A percentile compares a stretch with the other conserved stretches of the same genome.
These are phyloP conservation scores for Heterohyrax brucei DNA, from an alignment of 2,797 vertebrate genomes.

Conservation along the genomic window DNA sequence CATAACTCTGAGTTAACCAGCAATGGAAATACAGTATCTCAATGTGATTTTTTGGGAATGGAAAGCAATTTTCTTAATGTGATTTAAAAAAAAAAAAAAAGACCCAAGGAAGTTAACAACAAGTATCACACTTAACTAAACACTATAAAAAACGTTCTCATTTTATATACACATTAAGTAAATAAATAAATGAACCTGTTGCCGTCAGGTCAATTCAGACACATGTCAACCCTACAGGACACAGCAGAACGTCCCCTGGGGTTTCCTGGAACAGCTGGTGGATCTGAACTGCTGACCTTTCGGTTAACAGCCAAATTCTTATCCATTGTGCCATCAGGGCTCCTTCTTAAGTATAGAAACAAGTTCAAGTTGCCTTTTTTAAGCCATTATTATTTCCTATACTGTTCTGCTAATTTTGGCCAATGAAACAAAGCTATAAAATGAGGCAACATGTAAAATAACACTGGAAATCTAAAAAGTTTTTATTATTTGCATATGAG, in stretches of 20 bases:
- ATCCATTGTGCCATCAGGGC: no score
- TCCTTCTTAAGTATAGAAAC: neutral
- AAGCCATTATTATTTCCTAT: neutral
- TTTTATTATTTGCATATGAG: constrained; percentile 6
- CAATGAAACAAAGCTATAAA: constrained; percentile 56
- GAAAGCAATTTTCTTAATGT: neutral
- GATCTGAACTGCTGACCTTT: no score
- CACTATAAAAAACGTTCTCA: neutral
- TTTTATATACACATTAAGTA: neutral
- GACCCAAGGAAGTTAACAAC: neutral
- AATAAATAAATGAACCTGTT: no score
- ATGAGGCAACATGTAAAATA: neutral
- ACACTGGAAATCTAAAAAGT: neutral
- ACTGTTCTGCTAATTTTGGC: neutral
- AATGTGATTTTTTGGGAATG: neutral
- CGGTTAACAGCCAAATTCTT: no score
- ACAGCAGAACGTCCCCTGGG: no score
- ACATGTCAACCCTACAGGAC: no score
- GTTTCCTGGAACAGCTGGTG: no score
- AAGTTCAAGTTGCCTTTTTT: constrained; percentile 16
- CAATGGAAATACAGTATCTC: neutral
- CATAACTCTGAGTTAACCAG: constrained; percentile 38
- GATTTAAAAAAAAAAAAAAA: neutral
- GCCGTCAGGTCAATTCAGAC: no score
- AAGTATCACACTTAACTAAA: neutral